Evolutionary conservation across 2,113 vertebrate genomes (phyloP).

Genomic region (Tetrao urogallus): DNA sequence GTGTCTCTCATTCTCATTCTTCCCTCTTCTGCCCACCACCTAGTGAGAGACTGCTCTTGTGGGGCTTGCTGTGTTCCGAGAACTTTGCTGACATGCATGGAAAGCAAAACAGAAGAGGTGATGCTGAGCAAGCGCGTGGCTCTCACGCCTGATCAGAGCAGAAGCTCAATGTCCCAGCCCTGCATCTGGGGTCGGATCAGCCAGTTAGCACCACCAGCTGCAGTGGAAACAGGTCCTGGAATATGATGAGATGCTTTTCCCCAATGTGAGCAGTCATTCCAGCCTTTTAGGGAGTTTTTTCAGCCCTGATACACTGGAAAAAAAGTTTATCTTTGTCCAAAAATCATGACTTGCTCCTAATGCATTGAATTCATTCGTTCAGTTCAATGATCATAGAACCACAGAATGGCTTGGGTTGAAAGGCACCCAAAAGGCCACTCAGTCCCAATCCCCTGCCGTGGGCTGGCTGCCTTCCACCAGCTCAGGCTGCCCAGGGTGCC

Average conservation of each 20-base stretch:
- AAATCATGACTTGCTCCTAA: not conserved
- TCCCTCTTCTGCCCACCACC: fast-evolving
- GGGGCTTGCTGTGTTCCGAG: not conserved
- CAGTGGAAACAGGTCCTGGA: not conserved
- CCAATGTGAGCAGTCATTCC: fast-evolving
- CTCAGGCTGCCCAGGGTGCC: not conserved
- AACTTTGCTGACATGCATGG: not conserved
- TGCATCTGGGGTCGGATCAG: not conserved
- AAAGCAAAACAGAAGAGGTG: not conserved
- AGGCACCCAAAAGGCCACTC: not conserved
- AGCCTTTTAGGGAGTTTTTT: not conserved
- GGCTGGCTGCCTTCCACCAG: no score
- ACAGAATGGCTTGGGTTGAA: not conserved
- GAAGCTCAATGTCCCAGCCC: not conserved
- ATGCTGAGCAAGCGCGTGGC: not conserved
- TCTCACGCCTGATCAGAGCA: not conserved
- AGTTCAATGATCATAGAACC: not conserved
- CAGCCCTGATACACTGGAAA: not conserved
- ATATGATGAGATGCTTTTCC: fast-evolving
- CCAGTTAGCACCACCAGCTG: not conserved
- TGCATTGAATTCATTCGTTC: not conserved
- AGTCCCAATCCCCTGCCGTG: not conserved
- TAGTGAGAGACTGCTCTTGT: fast-evolving
- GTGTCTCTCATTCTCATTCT: not conserved
- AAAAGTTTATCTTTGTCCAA: not conserved